phyloP scores from a whole-genome alignment of 1,140 invertebrate species.

The Cecropterus lyciades region DNA sequence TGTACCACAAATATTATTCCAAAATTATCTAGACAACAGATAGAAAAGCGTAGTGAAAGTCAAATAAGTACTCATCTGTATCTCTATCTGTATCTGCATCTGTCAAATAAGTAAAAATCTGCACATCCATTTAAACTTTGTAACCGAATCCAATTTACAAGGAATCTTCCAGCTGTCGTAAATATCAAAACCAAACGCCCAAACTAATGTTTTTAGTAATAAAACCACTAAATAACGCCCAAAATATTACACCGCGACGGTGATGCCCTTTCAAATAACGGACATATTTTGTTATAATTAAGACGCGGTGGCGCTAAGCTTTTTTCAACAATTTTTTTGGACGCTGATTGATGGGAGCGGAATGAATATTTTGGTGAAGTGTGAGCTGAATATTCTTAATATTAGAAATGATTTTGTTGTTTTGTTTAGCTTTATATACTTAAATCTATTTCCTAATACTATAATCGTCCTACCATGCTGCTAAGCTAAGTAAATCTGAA shows the following conservation, averaged over 20 bases:
- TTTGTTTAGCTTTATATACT: too few relatives aligned
- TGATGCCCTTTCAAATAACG: slow-evolving; percentile 59
- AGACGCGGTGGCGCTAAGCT: slow-evolving; percentile 61
- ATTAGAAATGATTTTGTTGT: too few relatives aligned
- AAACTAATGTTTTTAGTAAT: slow-evolving; percentile 45
- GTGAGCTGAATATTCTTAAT: slow-evolving; percentile 13
- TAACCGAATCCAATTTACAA: neutral
- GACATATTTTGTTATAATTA: slow-evolving; percentile 80
- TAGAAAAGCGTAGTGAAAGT: too few relatives aligned
- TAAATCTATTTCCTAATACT: too few relatives aligned
- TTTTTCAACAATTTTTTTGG: slow-evolving; percentile 44
- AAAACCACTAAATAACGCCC: slow-evolving; percentile 49
- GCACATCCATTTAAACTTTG: neutral
- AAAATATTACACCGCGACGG: slow-evolving; percentile 40
- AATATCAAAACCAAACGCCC: slow-evolving; percentile 43
- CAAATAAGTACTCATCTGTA: too few relatives aligned
- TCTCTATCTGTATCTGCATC: too few relatives aligned
- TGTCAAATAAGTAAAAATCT: too few relatives aligned
- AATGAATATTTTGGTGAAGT: slow-evolving; percentile 37
- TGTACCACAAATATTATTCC: too few relatives aligned
- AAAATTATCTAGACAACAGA: too few relatives aligned
- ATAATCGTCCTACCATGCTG: too few relatives aligned
- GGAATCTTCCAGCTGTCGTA: slow-evolving; percentile 19
- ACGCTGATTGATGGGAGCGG: slow-evolving; percentile 44
- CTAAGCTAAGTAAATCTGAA: too few relatives aligned